Conservation (phyloP, 1,140 invertebrate genomes). For the Doryteuthis pealeii region DNA sequence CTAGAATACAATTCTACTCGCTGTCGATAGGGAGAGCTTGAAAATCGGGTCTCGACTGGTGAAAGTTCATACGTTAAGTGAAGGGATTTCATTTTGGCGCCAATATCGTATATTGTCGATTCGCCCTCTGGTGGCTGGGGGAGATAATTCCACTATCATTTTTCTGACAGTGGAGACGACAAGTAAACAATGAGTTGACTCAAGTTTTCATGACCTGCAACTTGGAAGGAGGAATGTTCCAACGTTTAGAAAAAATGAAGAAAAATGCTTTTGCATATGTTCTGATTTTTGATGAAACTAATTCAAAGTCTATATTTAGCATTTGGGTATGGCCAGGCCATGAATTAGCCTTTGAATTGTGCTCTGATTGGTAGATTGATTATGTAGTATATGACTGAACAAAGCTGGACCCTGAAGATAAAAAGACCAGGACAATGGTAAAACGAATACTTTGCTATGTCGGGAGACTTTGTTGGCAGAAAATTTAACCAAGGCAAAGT, state of each 20-base stretch:
- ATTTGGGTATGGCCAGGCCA: conserved; percentile 97
- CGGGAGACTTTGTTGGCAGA: conserved; percentile 80
- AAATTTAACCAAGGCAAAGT: conserved; percentile 99
- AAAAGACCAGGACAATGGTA: conserved; percentile 87
- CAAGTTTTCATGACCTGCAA: conserved; percentile 97
- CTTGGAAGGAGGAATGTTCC: conserved; percentile 93
- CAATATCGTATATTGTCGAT: too few species aligned
- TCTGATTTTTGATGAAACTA: conserved; percentile 90
- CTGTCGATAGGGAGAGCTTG: too few species aligned
- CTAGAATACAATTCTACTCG: too few species aligned
- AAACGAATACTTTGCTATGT: conserved; percentile 92
- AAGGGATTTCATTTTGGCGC: too few species aligned
- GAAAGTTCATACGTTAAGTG: too few species aligned
- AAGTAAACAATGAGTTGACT: conserved; percentile 91
- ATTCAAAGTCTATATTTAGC: conserved; percentile 91
- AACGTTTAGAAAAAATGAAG: conserved; percentile 95
- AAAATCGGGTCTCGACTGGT: too few species aligned
- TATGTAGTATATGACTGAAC: conserved; percentile 97
- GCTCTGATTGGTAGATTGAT: conserved; percentile 92
- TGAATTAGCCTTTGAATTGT: conserved; percentile 86
- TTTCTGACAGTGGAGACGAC: too few species aligned
- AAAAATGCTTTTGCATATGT: conserved; percentile 94
- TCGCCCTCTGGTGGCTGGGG: too few species aligned
- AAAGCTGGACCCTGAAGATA: conserved; percentile 82
- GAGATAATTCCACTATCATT: too few species aligned